A percentile compares a stretch with the other conserved stretches of the same genome.
phyloP scores from a whole-genome alignment of 2,888 invertebrate species.

The Tetramorium bicarinatum region DNA sequence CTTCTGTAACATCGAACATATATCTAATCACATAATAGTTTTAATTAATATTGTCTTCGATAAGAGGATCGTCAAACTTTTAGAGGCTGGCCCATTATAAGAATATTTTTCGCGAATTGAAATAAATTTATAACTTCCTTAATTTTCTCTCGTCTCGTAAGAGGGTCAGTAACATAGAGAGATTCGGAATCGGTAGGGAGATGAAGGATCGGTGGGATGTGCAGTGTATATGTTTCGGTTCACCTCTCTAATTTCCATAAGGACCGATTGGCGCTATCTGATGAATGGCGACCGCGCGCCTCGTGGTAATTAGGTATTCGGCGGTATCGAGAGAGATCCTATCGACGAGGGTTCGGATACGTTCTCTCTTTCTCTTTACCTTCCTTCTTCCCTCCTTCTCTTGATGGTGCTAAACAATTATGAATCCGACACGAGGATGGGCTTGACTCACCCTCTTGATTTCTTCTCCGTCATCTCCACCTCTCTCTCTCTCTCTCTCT shows the following conservation, averaged over 20 bases:
- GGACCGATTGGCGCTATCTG: slow-evolving; percentile 55
- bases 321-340: slow-evolving; percentile 55
- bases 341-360: slow-evolving; percentile 36
- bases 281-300: slow-evolving; percentile 52
- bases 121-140: slow-evolving; percentile 37
- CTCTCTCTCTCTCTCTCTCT: background rate
- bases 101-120: slow-evolving; percentile 8
- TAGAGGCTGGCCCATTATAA: background rate
- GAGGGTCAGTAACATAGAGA: slow-evolving; percentile 17
- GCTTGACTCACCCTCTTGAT: slow-evolving; percentile 13
- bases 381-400: background rate
- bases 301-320: slow-evolving; percentile 69
- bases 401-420: slow-evolving; percentile 67
- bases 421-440: slow-evolving; percentile 42
- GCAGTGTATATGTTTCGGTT: slow-evolving; percentile 54
- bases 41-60: slow-evolving; percentile 20
- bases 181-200: slow-evolving; percentile 33
- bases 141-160: background rate
- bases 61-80: slow-evolving; percentile 19
- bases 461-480: slow-evolving; percentile 14
- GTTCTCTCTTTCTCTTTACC: background rate
- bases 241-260: slow-evolving; percentile 64
- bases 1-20: background rate
- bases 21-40: background rate
- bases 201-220: slow-evolving; percentile 37